A percentile compares a stretch with the other conserved stretches of the same genome.
phyloP scores from a whole-genome alignment of 1,140 invertebrate genomes.

The Cherax quadricarinatus region DNA sequence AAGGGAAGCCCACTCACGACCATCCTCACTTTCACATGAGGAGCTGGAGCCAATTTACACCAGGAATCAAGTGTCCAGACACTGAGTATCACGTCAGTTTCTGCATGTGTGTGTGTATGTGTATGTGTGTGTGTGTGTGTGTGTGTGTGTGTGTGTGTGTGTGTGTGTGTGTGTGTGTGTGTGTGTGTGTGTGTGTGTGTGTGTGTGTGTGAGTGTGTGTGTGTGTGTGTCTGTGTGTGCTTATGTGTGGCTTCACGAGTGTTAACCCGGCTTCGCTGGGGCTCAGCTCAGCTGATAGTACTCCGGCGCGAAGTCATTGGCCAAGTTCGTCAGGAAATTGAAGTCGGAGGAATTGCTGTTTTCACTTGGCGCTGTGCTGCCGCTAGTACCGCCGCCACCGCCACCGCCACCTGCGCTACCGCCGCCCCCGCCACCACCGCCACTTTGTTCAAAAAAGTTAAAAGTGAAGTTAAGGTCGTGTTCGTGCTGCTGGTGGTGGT shows the following conservation, averaged over 20 bases:
- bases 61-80: neutral
- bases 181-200: neutral
- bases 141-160: neutral
- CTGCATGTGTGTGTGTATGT: neutral
- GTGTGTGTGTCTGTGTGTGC: no score
- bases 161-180: neutral
- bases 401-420: conserved; percentile 35
- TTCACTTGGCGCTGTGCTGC: conserved; percentile 81
- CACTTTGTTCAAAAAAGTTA: conserved; percentile 74
- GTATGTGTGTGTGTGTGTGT: neutral
- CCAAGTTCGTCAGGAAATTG: conserved; percentile 92
- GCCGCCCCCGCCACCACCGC: conserved; percentile 45
- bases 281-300: conserved; percentile 89
- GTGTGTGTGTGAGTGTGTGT: neutral
- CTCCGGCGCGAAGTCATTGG: conserved; percentile 93
- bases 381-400: conserved; percentile 49
- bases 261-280: neutral
- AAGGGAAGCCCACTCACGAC: conserved; percentile 5
- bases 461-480: conserved; percentile 74
- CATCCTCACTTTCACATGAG: neutral
- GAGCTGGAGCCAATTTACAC: conserved; percentile 1
- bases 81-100: neutral
- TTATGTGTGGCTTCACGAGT: neutral
- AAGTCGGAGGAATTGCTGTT: conserved; percentile 94
- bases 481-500: conserved; percentile 75